Evolutionary conservation across 2,113 vertebrate genomes (phyloP), one percentile per base, ranked within the genome.

Genomic region (Miniopterus natalensis): DNA sequence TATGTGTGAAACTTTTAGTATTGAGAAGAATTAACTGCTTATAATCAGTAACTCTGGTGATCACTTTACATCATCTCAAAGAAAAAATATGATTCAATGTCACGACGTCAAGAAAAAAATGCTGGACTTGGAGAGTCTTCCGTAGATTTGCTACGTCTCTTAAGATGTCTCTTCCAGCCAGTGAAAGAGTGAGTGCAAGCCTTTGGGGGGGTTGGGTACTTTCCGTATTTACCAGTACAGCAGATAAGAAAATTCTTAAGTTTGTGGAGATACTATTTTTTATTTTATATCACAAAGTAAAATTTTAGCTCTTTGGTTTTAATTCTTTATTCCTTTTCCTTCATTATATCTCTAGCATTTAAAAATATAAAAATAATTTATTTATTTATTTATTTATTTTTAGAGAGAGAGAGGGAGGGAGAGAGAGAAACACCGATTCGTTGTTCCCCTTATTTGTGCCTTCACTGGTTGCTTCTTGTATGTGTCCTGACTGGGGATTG

Each of bases 11-110:
- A 18, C 29, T 83, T 94, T 7, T 42, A 27, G 42, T 18, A 49
- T 70, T 96, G 40, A 20, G 49, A 83, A 85, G 84, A 66, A 68
- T 84, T 73, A 83, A 61, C 17, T 92, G 8, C 73, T 78, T 15
- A 36, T 53, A 68, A 14, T 63, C 51, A 57, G 2, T 75, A 79
- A 63, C 87, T 92, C n/a, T 55, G 6, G 31, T 80, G 47, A 68
- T 88, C 17, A 45, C 23, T 83, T 87, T 66, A 55, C 3, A 23
- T 74, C 77, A 42, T 90, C 17, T 63, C n/a, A 87, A 25, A 95
- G 63, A 45, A 57, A 77, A 78, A 55, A 55, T 36, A 8, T 85
- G 45, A 55, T 53, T 91, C 51, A 61, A 0, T 68, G n/a, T 84
- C 45, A 71, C 45, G 71, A 68, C 53, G 45, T 84, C n/a, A 74